phyloP scores from a whole-genome alignment of 2,797 vertebrate species.

The Aplochiton taeniatus region DNA sequence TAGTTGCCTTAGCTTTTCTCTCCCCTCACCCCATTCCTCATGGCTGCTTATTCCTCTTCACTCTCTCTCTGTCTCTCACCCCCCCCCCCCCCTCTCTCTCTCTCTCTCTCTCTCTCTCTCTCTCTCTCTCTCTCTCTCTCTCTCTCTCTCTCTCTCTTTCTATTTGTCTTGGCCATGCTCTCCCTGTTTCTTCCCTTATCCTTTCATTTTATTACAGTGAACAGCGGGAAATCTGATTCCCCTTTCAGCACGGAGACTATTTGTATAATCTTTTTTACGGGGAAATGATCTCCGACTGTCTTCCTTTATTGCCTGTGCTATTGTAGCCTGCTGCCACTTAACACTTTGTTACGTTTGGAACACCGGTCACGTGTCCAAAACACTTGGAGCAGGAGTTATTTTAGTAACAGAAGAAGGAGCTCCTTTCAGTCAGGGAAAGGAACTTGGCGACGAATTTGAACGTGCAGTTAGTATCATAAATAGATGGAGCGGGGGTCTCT shows the following conservation, averaged over 20 bases:
- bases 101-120: neutral
- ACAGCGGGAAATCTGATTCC: constrained; percentile 39
- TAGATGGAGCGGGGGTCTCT: constrained; percentile 40
- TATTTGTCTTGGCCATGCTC: neutral
- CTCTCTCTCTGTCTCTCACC: neutral
- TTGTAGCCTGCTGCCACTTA: constrained; percentile 41
- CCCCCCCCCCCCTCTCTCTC: neutral
- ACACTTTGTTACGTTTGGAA: constrained; percentile 47
- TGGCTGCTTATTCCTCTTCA: too few species aligned
- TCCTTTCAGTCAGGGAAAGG: constrained; percentile 44
- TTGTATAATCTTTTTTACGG: constrained; percentile 47
- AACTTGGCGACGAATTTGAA: constrained; percentile 38
- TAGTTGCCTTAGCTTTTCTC: too few species aligned
- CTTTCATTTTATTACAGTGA: constrained; percentile 27
- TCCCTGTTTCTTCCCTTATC: neutral
- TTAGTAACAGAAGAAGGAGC: constrained; percentile 47
- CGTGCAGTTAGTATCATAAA: constrained; percentile 52
- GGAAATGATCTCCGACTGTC: constrained; percentile 37
- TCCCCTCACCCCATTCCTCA: too few species aligned
- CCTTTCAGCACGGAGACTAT: constrained; percentile 34
- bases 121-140: constrained; percentile 24
- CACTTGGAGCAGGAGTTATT: constrained; percentile 40
- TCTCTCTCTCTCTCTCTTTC: constrained; percentile 39
- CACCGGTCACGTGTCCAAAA: constrained; percentile 37
- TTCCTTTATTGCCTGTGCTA: constrained; percentile 33